phyloP scores from a whole-genome alignment of 1,140 invertebrate species.

The Diachasmimorpha longicaudata region DNA sequence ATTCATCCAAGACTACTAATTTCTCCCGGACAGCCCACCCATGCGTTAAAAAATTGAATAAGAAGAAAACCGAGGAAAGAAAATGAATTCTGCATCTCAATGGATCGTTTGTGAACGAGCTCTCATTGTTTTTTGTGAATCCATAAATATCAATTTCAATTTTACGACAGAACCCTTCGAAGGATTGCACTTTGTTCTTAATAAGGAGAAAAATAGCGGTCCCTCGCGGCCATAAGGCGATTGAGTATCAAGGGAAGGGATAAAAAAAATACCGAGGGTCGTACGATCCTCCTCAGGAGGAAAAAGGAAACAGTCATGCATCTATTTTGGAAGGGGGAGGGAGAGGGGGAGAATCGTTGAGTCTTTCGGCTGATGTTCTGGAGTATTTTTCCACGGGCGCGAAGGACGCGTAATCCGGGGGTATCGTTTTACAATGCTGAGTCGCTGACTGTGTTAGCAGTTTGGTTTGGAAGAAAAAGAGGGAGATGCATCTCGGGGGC shows the following conservation, averaged over 20 bases:
- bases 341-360: not conserved
- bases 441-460: constrained; percentile 28
- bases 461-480: constrained; percentile 34
- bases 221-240: not conserved
- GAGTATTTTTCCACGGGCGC: constrained; percentile 40
- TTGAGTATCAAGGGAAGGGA: not conserved
- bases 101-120: not conserved
- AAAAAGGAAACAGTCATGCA: not conserved
- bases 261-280: not conserved
- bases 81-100: not conserved
- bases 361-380: constrained; percentile 8
- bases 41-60: not conserved
- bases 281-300: not conserved
- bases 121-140: not conserved
- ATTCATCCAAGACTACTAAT: not conserved
- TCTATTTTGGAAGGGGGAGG: not conserved
- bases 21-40: not conserved
- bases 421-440: constrained; percentile 46
- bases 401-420: constrained; percentile 46
- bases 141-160: constrained; percentile 1
- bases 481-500: constrained; percentile 3
- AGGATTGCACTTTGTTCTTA: not conserved
- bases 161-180: not conserved
- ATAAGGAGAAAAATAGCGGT: not conserved
- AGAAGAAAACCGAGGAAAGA: not conserved